Evolutionary conservation across 2,888 invertebrate species (phyloP), one percentile per base, ranked within the genome.

Genomic region (Lissocephala sabroskyi): DNA sequence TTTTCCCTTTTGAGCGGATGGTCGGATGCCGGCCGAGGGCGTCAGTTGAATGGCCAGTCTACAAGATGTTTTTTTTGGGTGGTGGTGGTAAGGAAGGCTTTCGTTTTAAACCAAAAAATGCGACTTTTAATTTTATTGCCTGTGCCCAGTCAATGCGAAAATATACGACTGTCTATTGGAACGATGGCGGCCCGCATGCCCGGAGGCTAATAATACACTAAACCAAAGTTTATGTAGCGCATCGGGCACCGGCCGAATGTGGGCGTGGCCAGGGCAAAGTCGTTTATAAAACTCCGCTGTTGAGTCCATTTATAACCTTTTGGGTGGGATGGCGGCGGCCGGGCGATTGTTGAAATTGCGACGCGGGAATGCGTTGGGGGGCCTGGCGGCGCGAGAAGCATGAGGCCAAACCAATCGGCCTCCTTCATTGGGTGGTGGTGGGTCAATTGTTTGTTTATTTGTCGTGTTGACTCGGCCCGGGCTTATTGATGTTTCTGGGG

Each of bases 81-180:
- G 11, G 9, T 30, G 13, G 14, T 3, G 16, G 26, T 23, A 16
- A 35, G 10, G n/a, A n/a, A n/a, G 14, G 35, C 35, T 16, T 35
- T 35, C 10, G 16, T 3, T 41, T 41, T 28, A 28, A 41, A 41
- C 11, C 10, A 41, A 41, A 28, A 36, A 41, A 23, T 37, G 37
- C 37, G 37, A 37, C 37, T 37, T 19, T 37, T 37, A 37, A 37
- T 37, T 37, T 37, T 37, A 37, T 37, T 37, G 37, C 37, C 37
- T 16, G 37, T 19, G 7, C 18, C 19, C 30, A 17, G 37, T 37
- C 37, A 37, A 37, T 37, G 37, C 41, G 41, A 26, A 30, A 41
- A 41, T 41, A 41, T 37, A 37, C 37, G 37, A 37, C 37, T 37
- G 37, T n/a, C 30, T 23, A 23, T 23, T 23, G 23, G 23, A 5